A percentile compares a stretch with the other conserved stretches of the same genome.
These are phyloP conservation scores for Nineta flava DNA, from an alignment of 2,888 invertebrate species.

Conservation along the genomic window DNA sequence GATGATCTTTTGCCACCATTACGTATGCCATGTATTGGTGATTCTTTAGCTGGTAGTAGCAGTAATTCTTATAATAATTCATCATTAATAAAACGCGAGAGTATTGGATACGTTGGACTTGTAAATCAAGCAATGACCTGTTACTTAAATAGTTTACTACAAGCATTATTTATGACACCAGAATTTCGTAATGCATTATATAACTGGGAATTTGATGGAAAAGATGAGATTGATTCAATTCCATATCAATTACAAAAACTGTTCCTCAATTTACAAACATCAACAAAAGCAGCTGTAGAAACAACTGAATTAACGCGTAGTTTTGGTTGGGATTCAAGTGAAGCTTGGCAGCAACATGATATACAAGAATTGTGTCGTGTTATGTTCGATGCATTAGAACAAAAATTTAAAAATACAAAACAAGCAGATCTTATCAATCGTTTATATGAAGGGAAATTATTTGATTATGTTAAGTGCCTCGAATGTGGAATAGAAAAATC, in stretches of 20 bases:
- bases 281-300: constrained; percentile 60
- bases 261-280: constrained; percentile 74
- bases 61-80: constrained; percentile 10
- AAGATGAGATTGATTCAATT: constrained; percentile 55
- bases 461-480: constrained; percentile 78
- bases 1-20: constrained; percentile 13
- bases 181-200: constrained; percentile 82
- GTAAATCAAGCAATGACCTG: constrained; percentile 90
- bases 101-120: constrained; percentile 52
- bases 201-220: constrained; percentile 62
- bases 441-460: constrained; percentile 47
- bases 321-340: constrained; percentile 81
- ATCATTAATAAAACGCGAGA: constrained; percentile 16
- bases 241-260: constrained; percentile 75
- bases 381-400: constrained; percentile 80
- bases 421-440: constrained; percentile 68
- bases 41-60: not conserved
- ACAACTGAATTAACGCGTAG: constrained; percentile 75
- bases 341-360: constrained; percentile 87
- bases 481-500: constrained; percentile 73
- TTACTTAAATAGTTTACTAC: constrained; percentile 75
- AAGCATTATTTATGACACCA: constrained; percentile 82
- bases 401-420: constrained; percentile 65
- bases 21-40: constrained; percentile 6
- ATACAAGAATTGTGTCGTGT: constrained; percentile 80